Base-by-base conservation (phyloP, 2,888 invertebrate species). In the Drosophila antonietae region DNA sequence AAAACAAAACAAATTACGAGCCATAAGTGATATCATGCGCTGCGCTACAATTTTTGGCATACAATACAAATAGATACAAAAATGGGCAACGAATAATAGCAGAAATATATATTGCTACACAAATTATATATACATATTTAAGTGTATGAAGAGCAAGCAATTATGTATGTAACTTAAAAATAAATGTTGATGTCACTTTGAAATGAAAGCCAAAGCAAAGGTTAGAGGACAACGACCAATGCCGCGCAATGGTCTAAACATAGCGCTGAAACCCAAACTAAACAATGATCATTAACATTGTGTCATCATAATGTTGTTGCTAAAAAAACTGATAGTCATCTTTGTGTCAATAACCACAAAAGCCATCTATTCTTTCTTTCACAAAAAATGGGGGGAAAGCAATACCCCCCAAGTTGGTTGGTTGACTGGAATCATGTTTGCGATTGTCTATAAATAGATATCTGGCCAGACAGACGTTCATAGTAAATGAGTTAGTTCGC, bases 171-270 rank as follows among this genome's bases (percentile, higher is more conserved):
- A 80, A 85, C 81, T 79, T 78, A 77, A 84, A 89, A 89, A 88
- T 88, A 89, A 85, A 88, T 68, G 86, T 88, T 84, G 88, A 89
- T 86, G 89, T 89, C 89, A 89, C 87, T 78, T 75, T 59, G 55
- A 69, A 83, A 72, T 64, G 62, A 57, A 67, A 68, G 52, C 57
- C 70, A 44, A 58, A 80, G 44, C 59, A 83, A 85, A 88, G 88
- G 90, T 89, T 85, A 88, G 73, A 88, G 88, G 89, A 84, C 89
- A 89, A 83, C 81, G 90, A 82, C 83, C 73, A 51, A 51, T 68
- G 76, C 75, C 55, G 39, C 55, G 47, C 59, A 49, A 49, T 49
- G 31, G 49, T 31, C 28, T 39, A 59, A 59, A 39, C 59, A 59
- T 55, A 52, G 51, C 60, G 55, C 47, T 4, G 53, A 59, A 35